phyloP scores from a whole-genome alignment of 2,113 vertebrate species.

The Erythrolamprus reginae region DNA sequence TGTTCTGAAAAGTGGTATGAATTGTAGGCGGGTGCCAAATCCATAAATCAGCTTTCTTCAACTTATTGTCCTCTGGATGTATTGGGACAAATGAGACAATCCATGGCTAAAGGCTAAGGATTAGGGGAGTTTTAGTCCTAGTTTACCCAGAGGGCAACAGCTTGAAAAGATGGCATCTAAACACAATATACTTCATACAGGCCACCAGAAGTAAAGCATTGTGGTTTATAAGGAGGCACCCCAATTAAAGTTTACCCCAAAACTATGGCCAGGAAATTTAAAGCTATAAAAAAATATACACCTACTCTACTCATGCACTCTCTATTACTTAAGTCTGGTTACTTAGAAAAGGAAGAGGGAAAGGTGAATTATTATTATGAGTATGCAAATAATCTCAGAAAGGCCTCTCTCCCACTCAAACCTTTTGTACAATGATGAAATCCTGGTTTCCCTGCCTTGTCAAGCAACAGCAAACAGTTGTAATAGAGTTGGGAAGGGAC shows the following conservation, averaged over 20 bases:
- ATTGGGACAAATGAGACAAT: neutral
- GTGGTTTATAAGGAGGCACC: neutral
- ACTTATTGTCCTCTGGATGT: neutral
- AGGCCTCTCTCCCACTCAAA: neutral
- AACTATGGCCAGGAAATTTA: neutral
- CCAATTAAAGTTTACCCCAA: neutral
- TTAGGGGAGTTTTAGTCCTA: neutral
- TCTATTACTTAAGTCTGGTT: neutral
- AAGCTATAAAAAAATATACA: neutral
- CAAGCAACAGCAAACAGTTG: neutral
- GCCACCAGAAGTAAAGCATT: neutral
- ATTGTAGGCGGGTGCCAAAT: neutral
- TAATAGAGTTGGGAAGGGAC: neutral
- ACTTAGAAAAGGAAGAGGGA: neutral
- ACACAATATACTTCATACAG: neutral
- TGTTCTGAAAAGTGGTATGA: neutral
- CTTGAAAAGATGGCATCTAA: neutral
- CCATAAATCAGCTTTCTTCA: neutral
- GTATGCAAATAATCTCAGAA: neutral
- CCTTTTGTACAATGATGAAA: neutral
- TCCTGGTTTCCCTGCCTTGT: neutral
- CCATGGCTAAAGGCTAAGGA: neutral
- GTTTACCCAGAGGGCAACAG: neutral
- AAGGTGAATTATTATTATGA: neutral
- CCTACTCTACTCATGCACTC: neutral